Evolutionary conservation across 2,888 invertebrate genomes (phyloP).

Genomic region (Drosophila diplacantha): DNA sequence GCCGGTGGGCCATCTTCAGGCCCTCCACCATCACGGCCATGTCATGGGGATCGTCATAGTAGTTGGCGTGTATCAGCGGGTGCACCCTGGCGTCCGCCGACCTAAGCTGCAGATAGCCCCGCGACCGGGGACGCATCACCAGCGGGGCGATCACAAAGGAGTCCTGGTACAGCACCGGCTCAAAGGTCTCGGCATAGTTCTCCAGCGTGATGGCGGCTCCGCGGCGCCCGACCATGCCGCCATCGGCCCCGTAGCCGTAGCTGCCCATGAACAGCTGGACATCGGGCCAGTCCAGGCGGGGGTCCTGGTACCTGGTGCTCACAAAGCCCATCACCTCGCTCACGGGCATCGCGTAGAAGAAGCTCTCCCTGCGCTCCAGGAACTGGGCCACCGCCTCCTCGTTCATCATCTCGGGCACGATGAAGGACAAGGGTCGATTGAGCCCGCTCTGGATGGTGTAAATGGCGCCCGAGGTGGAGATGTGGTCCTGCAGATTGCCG

Average conservation of each 20-base stretch:
- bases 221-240: conserved; percentile 85
- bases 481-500: conserved; percentile 89
- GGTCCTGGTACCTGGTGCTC: conserved; percentile 85
- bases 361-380: conserved; percentile 81
- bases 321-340: conserved; percentile 89
- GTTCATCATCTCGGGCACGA: conserved; percentile 83
- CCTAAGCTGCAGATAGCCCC: conserved; percentile 83
- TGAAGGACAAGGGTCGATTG: conserved; percentile 83
- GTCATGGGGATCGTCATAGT: conserved; percentile 86
- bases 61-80: conserved; percentile 93
- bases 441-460: conserved; percentile 83
- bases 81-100: conserved; percentile 84
- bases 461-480: conserved; percentile 87
- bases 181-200: conserved; percentile 84
- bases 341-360: conserved; percentile 86
- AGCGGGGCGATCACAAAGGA: conserved; percentile 84
- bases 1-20: conserved; percentile 82
- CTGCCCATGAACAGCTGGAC: conserved; percentile 87
- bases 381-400: conserved; percentile 82
- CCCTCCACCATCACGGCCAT: conserved; percentile 87
- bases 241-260: conserved; percentile 87
- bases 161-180: conserved; percentile 84
- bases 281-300: conserved; percentile 85
- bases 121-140: conserved; percentile 85
- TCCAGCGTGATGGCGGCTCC: conserved; percentile 83